Evolutionary conservation across 1,140 invertebrate genomes (phyloP).

Genomic region (Yoshiicerus persimilis): DNA sequence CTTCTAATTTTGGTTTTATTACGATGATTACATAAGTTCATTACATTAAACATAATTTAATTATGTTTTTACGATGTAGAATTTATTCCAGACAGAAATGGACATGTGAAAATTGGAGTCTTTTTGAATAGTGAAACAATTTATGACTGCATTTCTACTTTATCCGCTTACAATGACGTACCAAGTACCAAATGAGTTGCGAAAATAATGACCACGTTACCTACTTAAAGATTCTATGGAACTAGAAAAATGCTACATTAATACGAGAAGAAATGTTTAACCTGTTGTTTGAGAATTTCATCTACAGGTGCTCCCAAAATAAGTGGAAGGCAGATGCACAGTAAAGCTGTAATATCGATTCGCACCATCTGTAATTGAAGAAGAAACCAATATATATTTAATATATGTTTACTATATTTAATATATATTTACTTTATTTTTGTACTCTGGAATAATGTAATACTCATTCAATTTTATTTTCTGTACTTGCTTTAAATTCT

Average conservation of each 20-base stretch:
- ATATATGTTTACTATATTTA: neutral
- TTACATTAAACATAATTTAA: too few relatives aligned
- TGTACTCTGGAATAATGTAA: neutral
- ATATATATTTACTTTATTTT: neutral
- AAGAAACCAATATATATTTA: neutral
- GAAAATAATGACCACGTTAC: neutral
- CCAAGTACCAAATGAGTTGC: too few relatives aligned
- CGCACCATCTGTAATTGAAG: constrained; percentile 41
- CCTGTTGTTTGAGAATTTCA: constrained; percentile 43
- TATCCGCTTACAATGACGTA: too few relatives aligned
- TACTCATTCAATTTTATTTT: neutral
- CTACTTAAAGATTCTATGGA: too few relatives aligned
- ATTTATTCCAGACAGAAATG: too few relatives aligned
- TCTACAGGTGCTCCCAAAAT: constrained; percentile 45
- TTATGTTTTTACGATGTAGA: too few relatives aligned
- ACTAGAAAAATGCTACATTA: neutral
- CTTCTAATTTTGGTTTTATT: too few relatives aligned
- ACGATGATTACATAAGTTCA: too few relatives aligned
- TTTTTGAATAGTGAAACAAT: too few relatives aligned
- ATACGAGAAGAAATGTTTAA: neutral
- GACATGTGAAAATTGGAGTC: too few relatives aligned
- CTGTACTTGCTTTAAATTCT: neutral
- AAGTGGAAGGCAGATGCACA: constrained; percentile 40
- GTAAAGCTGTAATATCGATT: constrained; percentile 34
- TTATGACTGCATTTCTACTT: too few relatives aligned